Conservation (phyloP, 2,113 vertebrate genomes). For the Orthonyx spaldingii region DNA sequence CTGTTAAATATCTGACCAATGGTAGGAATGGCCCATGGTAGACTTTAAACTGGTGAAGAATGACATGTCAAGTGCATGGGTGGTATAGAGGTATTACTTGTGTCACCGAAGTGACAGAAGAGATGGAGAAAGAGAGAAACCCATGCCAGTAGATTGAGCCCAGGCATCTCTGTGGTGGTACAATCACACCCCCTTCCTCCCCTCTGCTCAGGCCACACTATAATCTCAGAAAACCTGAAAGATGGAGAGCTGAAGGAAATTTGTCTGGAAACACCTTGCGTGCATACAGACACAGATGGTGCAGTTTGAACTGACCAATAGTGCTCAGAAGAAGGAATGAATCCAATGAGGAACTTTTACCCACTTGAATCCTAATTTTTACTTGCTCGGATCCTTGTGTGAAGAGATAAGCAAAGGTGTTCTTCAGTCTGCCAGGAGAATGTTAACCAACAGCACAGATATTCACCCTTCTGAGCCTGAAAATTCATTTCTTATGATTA, state of each 20-base stretch:
- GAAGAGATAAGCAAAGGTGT: background rate
- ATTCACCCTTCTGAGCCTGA: background rate
- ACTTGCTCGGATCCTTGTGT: background rate
- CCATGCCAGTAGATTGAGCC: background rate
- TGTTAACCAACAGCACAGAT: background rate
- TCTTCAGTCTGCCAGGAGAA: background rate
- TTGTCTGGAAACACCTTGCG: background rate
- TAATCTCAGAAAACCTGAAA: background rate
- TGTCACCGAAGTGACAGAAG: background rate
- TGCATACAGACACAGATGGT: background rate
- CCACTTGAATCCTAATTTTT: background rate
- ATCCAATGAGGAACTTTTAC: background rate
- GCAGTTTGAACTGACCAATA: background rate
- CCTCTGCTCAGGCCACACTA: background rate
- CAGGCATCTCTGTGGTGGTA: background rate
- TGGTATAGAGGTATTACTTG: background rate
- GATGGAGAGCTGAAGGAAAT: background rate
- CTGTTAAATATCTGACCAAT: background rate
- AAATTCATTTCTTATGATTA: background rate
- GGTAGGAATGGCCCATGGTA: background rate
- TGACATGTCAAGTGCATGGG: background rate
- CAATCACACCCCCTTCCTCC: rapidly evolving
- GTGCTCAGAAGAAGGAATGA: background rate
- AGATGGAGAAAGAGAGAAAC: background rate
- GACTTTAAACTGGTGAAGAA: background rate